Evolutionary conservation across 2,888 invertebrate species (phyloP).

Genomic region (Dusona sp.): DNA sequence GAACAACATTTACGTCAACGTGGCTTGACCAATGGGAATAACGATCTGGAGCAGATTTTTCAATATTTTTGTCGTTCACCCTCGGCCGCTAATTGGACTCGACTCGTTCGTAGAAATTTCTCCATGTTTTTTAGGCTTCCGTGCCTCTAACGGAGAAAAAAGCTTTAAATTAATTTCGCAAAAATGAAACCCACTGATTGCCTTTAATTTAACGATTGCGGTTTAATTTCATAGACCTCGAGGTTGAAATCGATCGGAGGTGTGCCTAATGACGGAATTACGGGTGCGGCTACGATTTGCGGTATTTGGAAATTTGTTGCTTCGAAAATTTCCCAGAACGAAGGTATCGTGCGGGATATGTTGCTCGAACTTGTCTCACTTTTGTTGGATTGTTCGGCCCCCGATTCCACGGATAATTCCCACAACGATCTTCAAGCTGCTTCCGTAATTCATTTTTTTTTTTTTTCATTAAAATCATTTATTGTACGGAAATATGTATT

Average conservation of each 20-base stretch:
- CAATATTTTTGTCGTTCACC: constrained; percentile 73
- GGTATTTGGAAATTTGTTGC: constrained; percentile 47
- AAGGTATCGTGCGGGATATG: constrained; percentile 48
- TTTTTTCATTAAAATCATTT: neutral
- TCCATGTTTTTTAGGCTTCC: neutral
- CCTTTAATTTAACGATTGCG: too few species aligned
- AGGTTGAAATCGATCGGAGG: constrained; percentile 58
- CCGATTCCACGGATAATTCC: constrained; percentile 40
- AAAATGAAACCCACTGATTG: neutral
- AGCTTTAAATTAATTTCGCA: neutral
- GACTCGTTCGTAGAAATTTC: constrained; percentile 73
- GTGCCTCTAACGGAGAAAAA: neutral
- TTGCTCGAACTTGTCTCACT: constrained; percentile 58
- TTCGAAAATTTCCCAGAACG: constrained; percentile 32
- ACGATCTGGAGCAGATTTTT: constrained; percentile 56
- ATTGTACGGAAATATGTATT: too few species aligned
- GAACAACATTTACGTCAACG: constrained; percentile 1
- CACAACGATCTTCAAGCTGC: constrained; percentile 42
- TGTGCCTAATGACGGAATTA: constrained; percentile 29
- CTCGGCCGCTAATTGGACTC: constrained; percentile 74
- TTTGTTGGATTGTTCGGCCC: constrained; percentile 61
- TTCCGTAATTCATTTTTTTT: constrained; percentile 52
- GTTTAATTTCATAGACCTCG: constrained; percentile 38
- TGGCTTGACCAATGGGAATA: constrained; percentile 30
- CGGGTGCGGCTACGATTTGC: constrained; percentile 18